phyloP scores from a whole-genome alignment of 1,140 invertebrate species.

The Drosophila erecta region DNA sequence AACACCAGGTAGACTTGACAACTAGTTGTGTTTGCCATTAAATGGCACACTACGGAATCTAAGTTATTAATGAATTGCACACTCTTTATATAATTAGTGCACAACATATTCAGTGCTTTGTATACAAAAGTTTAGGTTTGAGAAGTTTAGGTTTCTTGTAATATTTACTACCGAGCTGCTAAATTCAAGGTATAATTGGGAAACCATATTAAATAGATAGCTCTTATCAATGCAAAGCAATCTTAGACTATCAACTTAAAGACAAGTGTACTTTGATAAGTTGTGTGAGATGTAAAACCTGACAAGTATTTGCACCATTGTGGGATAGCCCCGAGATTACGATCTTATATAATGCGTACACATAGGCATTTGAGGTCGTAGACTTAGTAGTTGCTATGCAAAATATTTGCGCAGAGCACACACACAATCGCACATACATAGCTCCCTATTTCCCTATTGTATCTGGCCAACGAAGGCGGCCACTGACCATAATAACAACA shows the following conservation, averaged over 20 bases:
- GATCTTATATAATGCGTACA: conserved; percentile 43
- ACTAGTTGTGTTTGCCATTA: too few relatives aligned
- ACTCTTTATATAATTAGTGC: too few relatives aligned
- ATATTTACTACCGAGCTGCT: too few relatives aligned
- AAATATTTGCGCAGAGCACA: conserved; percentile 42
- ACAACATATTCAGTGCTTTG: too few relatives aligned
- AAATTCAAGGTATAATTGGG: too few relatives aligned
- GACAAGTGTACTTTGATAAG: background rate
- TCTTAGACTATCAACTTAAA: background rate
- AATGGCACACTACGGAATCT: too few relatives aligned
- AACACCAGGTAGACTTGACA: too few relatives aligned
- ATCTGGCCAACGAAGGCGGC: conserved; percentile 35
- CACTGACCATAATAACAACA: conserved; percentile 41
- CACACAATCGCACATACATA: conserved; percentile 7
- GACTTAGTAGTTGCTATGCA: conserved; percentile 46
- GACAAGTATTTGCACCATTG: conserved; percentile 24
- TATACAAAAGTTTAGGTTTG: too few relatives aligned
- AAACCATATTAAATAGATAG: background rate
- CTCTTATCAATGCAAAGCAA: background rate
- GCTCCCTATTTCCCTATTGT: conserved; percentile 8
- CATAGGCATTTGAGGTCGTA: conserved; percentile 47
- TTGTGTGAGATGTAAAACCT: background rate
- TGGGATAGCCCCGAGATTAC: conserved; percentile 28
- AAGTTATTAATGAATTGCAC: too few relatives aligned
- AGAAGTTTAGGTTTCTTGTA: too few relatives aligned